Evolutionary conservation across 2,113 vertebrate species (phyloP), one percentile per base, ranked within the genome.

Genomic region (Chionis minor): DNA sequence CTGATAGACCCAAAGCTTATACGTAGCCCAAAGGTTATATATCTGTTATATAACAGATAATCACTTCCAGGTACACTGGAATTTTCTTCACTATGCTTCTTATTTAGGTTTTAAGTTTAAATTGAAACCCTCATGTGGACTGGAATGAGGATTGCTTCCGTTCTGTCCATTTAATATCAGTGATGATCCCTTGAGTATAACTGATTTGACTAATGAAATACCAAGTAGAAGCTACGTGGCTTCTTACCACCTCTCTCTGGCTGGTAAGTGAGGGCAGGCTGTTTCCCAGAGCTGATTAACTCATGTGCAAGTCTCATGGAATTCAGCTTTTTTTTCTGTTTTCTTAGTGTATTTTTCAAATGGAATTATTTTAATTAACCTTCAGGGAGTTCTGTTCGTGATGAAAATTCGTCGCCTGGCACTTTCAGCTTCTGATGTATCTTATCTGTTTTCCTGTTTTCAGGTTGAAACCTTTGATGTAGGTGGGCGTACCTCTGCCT

Each of bases 361-460:
- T 35, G 45, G 1, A 32, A 2, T 32, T 23, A 45, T 51, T 72
- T 10, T 1, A 38, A n/a, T 42, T 63, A 84, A 42, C 69, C 75
- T 62, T 51, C 5, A 9, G 59, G 17, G 28, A 86, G 56, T 51
- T 81, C 12, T 55, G 42, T 40, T 93, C 4, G 1, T 51, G n/a
- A 8, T 84, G 73, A 79, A 81, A 66, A 73, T 62, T 72, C 62
- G 15, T 59, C 69, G 79, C 24, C 35, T 72, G 52, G n/a, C 1
- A 2, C 72, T 92, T 88, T 52, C 52, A 74, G 62, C 26, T 66
- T 59, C 70, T 72, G 82, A 42, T 33, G 44, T 45, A 72, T 40
- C 62, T 86, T 70, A 61, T 45, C 70, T 81, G 49, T 82, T 94
- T 95, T 92, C 86, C 94, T 96, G 94, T 81, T 95, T 87, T 92